Evolutionary conservation across 2,888 invertebrate species (phyloP).

Genomic region (Siphonodentalium dalli): DNA sequence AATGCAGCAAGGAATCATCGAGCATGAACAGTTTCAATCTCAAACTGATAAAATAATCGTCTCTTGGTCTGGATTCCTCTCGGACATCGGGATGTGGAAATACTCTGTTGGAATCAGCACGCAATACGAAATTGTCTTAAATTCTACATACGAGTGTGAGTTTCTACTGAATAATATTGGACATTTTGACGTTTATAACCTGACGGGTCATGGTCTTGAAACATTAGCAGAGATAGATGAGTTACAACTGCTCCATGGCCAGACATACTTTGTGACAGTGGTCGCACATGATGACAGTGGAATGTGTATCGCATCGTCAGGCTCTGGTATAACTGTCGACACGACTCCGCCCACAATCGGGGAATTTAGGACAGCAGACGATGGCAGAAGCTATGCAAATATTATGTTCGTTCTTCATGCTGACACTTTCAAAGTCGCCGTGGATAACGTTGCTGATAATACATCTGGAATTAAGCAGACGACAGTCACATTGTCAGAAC

Average conservation of each 20-base stretch:
- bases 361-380: neutral
- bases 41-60: slow-evolving; percentile 2
- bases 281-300: slow-evolving; percentile 16
- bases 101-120: slow-evolving; percentile 20
- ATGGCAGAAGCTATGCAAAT: no score
- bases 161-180: neutral
- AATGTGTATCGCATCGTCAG: slow-evolving; percentile 5
- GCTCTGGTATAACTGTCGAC: slow-evolving; percentile 12
- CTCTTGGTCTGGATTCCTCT: slow-evolving; percentile 24
- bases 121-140: neutral
- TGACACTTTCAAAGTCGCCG: no score
- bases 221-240: slow-evolving; percentile 2
- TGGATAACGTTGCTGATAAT: neutral
- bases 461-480: neutral
- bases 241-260: slow-evolving; percentile 16
- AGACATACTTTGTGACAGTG: slow-evolving; percentile 8
- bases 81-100: slow-evolving; percentile 20
- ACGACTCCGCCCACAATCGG: slow-evolving; percentile 16
- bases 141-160: slow-evolving; percentile 4
- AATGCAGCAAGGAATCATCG: slow-evolving; percentile 13
- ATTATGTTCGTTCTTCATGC: no score
- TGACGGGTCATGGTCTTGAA: slow-evolving; percentile 1
- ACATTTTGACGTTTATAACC: neutral
- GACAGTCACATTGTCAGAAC: neutral
- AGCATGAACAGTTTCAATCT: neutral